phyloP scores from a whole-genome alignment of 2,797 vertebrate genomes.

The Sebastes alutus region DNA sequence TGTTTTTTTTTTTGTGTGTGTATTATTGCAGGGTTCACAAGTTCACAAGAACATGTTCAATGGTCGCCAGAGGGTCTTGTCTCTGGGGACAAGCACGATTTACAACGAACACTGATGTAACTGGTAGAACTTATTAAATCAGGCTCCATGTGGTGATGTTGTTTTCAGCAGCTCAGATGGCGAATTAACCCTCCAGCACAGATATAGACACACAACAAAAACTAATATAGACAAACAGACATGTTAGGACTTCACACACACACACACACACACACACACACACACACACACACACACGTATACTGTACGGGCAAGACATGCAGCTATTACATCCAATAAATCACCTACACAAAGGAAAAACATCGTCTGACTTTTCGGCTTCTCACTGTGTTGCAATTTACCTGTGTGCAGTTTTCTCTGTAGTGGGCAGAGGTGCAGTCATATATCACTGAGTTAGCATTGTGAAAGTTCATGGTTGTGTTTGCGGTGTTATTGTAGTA shows the following conservation, averaged over 20 bases:
- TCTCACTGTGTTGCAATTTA: conserved; percentile 8
- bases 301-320: neutral
- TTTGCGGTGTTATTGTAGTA: conserved; percentile 54
- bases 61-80: conserved; percentile 38
- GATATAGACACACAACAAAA: neutral
- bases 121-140: conserved; percentile 58
- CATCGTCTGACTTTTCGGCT: conserved; percentile 2
- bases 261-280: neutral
- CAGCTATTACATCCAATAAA: conserved; percentile 38
- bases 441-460: conserved; percentile 55
- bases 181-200: conserved; percentile 36
- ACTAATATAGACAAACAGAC: conserved; percentile 18
- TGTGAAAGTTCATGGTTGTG: conserved; percentile 67
- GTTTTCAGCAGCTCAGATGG: conserved; percentile 29
- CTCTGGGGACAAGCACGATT: conserved; percentile 35
- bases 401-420: conserved; percentile 1
- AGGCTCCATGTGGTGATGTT: conserved; percentile 39
- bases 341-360: conserved; percentile 8
- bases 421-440: conserved; percentile 10
- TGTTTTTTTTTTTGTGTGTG: neutral
- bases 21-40: conserved; percentile 61
- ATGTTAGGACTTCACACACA: neutral
- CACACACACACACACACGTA: neutral
- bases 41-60: conserved; percentile 61
- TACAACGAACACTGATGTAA: conserved; percentile 37